Evolutionary conservation across 2,888 invertebrate species (phyloP).

Genomic region (Torymus texanus): DNA sequence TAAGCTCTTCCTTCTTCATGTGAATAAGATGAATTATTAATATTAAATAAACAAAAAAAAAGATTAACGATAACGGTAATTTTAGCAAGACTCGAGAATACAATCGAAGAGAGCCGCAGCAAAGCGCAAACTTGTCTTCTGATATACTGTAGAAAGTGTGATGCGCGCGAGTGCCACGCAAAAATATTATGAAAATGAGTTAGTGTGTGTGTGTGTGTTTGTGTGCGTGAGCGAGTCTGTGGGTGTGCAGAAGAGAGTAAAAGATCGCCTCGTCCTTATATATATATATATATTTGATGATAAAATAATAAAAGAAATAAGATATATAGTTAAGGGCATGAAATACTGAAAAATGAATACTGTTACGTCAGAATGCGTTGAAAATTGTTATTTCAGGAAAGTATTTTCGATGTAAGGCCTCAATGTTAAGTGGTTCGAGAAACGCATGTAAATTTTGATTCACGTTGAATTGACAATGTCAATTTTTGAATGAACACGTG

Average conservation of each 20-base stretch:
- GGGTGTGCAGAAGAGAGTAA: slow-evolving; percentile 1
- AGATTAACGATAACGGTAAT: slow-evolving; percentile 43
- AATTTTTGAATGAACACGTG: slow-evolving; percentile 5
- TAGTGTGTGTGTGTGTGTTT: slow-evolving; percentile 6
- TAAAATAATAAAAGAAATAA: slow-evolving; percentile 15
- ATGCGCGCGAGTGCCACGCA: slow-evolving; percentile 11
- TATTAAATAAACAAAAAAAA: slow-evolving; percentile 44
- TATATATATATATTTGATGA: slow-evolving; percentile 26
- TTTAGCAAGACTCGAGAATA: slow-evolving; percentile 48
- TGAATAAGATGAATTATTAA: slow-evolving; percentile 56
- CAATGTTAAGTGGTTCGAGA: slow-evolving; percentile 2
- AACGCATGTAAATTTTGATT: slow-evolving; percentile 10
- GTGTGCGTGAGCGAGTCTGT: neutral
- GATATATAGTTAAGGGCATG: slow-evolving; percentile 18
- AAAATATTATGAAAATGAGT: slow-evolving; percentile 3
- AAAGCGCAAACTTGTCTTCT: slow-evolving; percentile 56
- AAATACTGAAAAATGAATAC: slow-evolving; percentile 38
- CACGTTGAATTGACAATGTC: slow-evolving; percentile 26
- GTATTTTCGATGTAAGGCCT: slow-evolving; percentile 27
- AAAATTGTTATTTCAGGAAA: slow-evolving; percentile 20
- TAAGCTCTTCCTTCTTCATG: slow-evolving; percentile 56
- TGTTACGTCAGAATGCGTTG: slow-evolving; percentile 26
- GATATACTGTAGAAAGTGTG: slow-evolving; percentile 48
- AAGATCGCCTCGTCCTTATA: slow-evolving; percentile 45
- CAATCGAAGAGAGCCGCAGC: slow-evolving; percentile 53